Evolutionary conservation across 35 echinoderm and acorn worm genomes (phyloP), one percentile per base, ranked within the genome.

Genomic region (Apostichopus parvimensis): DNA sequence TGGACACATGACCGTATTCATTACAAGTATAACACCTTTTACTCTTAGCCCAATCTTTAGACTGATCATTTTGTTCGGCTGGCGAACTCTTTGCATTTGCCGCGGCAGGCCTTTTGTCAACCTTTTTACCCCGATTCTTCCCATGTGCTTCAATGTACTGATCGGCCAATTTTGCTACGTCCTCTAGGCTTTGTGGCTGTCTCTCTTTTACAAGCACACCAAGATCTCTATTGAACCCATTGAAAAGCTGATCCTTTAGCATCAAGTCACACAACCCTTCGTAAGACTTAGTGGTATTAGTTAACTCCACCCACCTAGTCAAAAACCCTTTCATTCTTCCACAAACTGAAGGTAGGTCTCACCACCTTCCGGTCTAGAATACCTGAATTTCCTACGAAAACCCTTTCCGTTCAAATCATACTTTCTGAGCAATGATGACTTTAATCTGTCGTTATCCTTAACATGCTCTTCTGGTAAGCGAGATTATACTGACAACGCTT

Each of bases 401-500:
- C 90, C 92, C 53, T 94, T 89, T 13, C 57, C 71, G 77, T 86
- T 93, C 12, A 93, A 53, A 70, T 92, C 87, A 89, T 92, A 97
- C 55, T 82, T 66, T 21, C 90, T 84, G 7, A 97, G 71, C 54
- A 97, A 73, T 56, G 91, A 45, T 24, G 18, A 53, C 77, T 94
- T 97, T 18, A 94, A 56, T 68, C 21, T 81, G 18, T 17, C 66
- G 72, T 94, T 94, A 77, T 93, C 87, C 62, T 90, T 84, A 9
- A 87, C 89, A 28, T 97, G 64, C 4, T 83, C 84, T 34, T 84
- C 91, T 10, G 91, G 17, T 54, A 94, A 53, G 2, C 93, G 55
- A 9, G 95, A 91, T 60, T 97, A 91, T 9, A 93, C 91, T 15
- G 91, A 79, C 22, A 97, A 87, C 26, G 93, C 91, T 56, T 92